Base-by-base conservation (phyloP, 2,888 invertebrate genomes). In the Schizotus pectinicornis region DNA sequence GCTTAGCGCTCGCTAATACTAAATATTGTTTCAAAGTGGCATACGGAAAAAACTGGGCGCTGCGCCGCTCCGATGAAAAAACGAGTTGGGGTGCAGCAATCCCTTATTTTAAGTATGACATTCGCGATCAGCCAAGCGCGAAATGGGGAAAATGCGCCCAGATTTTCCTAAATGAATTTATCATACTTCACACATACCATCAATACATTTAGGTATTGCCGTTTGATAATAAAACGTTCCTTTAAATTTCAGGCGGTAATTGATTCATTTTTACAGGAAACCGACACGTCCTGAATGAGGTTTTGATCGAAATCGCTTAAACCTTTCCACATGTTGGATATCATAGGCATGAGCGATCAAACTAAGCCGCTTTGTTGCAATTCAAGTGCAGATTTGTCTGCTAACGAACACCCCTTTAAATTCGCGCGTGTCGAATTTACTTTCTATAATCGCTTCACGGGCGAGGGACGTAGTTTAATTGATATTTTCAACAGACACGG, bases 341-440 rank as follows among this genome's bases (percentile, higher is more conserved):
- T 22, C 22, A 22, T 22, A 22, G 22, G 22, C 22, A 22, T 22
- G 22, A 22, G 22, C 22, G 22, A 22, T 22, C 22, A 22, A 22
- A 41, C 56, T 56, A 56, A 56, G 11, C 45, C 49, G 38, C 38
- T 50, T 45, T 37, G 39, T 56, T 49, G 36, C 8, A 14, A 49
- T 56, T 46, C 37, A 30, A 46, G 42, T 52, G 52, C 36, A 52
- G 46, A 57, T 58, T 58, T 58, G 43, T 53, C 32, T 42, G 46
- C 53, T 48, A 53, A 52, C 58, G 61, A 62, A 61, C 59, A 63
- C 69, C 68, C 61, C 68, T 67, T 67, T 57, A 59, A 68, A 63
- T 61, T 62, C 59, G 56, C 68, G 67, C 70, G 69, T 70, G 71
- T 69, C 68, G 63, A 64, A 68, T 71, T 68, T 62, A 64, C 69